These are phyloP conservation scores for Lasius fuliginosus DNA, from an alignment of 2,888 invertebrate species.

Conservation along the genomic window DNA sequence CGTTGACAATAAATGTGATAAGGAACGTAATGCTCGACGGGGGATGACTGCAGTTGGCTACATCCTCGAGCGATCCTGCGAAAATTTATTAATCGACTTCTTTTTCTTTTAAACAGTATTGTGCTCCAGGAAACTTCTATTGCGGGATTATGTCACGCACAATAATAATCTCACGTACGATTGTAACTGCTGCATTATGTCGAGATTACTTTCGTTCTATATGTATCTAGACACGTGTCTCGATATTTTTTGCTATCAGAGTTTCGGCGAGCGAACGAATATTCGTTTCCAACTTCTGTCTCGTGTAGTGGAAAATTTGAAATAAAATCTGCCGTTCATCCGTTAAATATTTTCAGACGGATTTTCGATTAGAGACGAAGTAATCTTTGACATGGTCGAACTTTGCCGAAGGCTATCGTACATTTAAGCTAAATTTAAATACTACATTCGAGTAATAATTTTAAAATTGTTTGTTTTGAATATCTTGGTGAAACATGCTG, in stretches of 20 bases:
- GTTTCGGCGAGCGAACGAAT: neutral
- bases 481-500: neutral
- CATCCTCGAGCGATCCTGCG: slow-evolving; percentile 62
- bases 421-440: neutral
- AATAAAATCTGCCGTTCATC: neutral
- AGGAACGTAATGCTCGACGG: neutral
- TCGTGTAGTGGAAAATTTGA: neutral
- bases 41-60: neutral
- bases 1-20: neutral
- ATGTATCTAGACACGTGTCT: neutral
- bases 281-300: neutral
- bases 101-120: slow-evolving; percentile 72
- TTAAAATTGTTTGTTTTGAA: neutral
- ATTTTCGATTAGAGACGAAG: neutral
- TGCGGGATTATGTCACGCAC: slow-evolving; percentile 77
- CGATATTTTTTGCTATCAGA: neutral
- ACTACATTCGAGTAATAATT: neutral
- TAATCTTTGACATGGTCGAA: slow-evolving; percentile 36
- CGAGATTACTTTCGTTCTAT: slow-evolving; percentile 65
- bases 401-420: slow-evolving; percentile 24
- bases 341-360: neutral
- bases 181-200: slow-evolving; percentile 26
- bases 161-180: slow-evolving; percentile 64
- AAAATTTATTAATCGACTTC: slow-evolving; percentile 72
- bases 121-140: slow-evolving; percentile 82